A percentile compares a stretch with the other conserved stretches of the same genome.
Evolutionary conservation across 2,113 vertebrate species (phyloP).

Genomic region (Monarcha castaneiventris): DNA sequence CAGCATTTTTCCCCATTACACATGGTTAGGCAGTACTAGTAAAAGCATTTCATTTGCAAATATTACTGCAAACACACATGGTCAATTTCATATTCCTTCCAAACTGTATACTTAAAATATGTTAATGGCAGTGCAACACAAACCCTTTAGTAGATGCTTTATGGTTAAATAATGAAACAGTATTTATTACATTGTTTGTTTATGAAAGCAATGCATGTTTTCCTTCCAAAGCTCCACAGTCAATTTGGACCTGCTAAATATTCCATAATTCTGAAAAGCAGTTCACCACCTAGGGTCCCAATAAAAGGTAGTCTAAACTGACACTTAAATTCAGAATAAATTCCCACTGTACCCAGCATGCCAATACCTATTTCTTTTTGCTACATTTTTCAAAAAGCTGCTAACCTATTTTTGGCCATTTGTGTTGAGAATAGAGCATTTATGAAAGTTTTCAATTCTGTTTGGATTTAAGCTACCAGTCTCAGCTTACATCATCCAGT

Average conservation of each 20-base stretch:
- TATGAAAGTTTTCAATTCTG: neutral
- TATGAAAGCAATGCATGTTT: neutral
- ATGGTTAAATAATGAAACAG: conserved; percentile 5
- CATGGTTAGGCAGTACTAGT: neutral
- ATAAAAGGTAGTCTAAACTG: neutral
- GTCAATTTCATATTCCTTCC: conserved; percentile 27
- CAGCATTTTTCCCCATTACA: neutral
- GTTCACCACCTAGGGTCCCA: neutral
- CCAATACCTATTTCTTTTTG: neutral
- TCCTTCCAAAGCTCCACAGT: neutral
- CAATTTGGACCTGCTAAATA: neutral
- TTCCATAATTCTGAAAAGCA: neutral
- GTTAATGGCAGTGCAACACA: neutral
- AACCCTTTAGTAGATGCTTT: conserved; percentile 9
- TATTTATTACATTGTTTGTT: conserved; percentile 19
- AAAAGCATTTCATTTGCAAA: conserved; percentile 38
- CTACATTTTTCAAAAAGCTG: neutral
- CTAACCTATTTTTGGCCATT: neutral
- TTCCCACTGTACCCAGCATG: neutral
- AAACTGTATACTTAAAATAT: conserved; percentile 31
- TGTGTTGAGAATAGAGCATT: neutral
- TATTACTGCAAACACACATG: conserved; percentile 41
- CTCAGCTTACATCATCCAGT: neutral
- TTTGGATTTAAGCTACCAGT: neutral
- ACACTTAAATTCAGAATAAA: neutral